Conservation (phyloP, 2,797 vertebrate species). For the Halcyon leucocephala region DNA sequence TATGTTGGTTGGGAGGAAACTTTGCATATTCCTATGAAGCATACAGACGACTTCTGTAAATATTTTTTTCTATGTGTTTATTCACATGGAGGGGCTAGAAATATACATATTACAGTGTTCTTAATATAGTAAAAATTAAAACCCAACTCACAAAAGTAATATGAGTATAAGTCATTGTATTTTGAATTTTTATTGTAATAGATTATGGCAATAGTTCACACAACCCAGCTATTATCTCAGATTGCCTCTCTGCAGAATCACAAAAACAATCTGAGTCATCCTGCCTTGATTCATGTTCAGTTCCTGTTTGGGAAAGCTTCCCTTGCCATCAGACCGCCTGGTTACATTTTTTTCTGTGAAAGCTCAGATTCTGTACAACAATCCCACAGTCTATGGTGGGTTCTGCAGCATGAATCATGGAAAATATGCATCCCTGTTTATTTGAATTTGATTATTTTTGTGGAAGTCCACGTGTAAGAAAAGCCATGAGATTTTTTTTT, state of each 20-base stretch:
- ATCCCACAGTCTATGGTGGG: not conserved
- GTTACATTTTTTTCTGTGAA: not conserved
- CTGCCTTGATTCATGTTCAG: conserved; percentile 37
- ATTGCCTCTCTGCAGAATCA: conserved; percentile 53
- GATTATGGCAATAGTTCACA: conserved; percentile 49
- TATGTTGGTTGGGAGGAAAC: not conserved
- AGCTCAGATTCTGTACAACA: not conserved
- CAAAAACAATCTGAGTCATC: conserved; percentile 67
- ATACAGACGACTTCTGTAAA: not conserved
- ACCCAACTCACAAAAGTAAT: not conserved
- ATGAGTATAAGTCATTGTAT: conserved; percentile 14
- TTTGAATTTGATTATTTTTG: conserved; percentile 31
- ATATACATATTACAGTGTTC: not conserved
- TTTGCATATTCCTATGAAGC: not conserved
- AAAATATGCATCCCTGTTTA: conserved; percentile 29
- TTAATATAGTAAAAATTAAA: not conserved
- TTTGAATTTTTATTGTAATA: conserved; percentile 27
- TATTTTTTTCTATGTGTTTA: not conserved
- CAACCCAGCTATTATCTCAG: conserved; percentile 64
- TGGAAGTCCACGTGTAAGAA: not conserved
- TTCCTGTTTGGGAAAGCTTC: conserved; percentile 61
- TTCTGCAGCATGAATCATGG: conserved; percentile 51
- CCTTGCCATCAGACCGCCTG: not conserved
- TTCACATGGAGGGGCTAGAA: not conserved
- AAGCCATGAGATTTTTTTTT: not conserved